Base-by-base conservation (phyloP, 1,140 invertebrate species). In the Panagrolaimus sp. region DNA sequence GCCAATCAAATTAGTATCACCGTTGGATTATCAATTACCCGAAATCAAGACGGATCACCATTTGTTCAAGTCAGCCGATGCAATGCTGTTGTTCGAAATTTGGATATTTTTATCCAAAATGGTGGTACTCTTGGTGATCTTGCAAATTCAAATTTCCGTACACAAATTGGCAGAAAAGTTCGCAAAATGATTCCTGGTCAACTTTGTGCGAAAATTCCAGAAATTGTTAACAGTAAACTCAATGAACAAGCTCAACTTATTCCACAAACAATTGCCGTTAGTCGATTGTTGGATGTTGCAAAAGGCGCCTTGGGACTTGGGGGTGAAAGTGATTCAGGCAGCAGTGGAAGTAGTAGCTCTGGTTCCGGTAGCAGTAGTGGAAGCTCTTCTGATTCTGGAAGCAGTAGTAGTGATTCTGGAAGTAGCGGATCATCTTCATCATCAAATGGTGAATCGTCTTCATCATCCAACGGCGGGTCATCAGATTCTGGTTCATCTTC, bases 241-340 rank as follows among this genome's bases (percentile, higher is more conserved):
- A 81, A 83, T 68, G 44, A 62, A 17, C 83, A 83, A 65, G 32
- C 32, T 38, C 52, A 44, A n/a, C 43, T 65, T 24, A 68, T 81
- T 70, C 79, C 79, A 43, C 79, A 82, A 64, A 63, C 67, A 8
- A 74, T 81, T 64, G 55, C 80, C 28, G 68, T 81, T 26, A 70
- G 45, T 17, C 72, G 82, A 67, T 70, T 81, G 48, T 38, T 81
- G 2, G 32, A 38, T 38, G 32, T 38, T 38, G 58, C 65, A 67
- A 63, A 38, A 38, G 32, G 32, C 7, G 32, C 32, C 7, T 38
- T 38, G 32, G 32, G 32, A 38, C 32, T 38, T 38, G 32, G 32
- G 7, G 32, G 32, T 7, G 32, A 38, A 38, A 7, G 32, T 38
- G 32, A 7, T 38, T 38, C 32, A 38, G 7, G 32, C 7, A 38